Percentiles rank a stretch among this genome's conserved stretches.
phyloP scores from a whole-genome alignment of 2,888 invertebrate genomes.

The Glomeris marginata region DNA sequence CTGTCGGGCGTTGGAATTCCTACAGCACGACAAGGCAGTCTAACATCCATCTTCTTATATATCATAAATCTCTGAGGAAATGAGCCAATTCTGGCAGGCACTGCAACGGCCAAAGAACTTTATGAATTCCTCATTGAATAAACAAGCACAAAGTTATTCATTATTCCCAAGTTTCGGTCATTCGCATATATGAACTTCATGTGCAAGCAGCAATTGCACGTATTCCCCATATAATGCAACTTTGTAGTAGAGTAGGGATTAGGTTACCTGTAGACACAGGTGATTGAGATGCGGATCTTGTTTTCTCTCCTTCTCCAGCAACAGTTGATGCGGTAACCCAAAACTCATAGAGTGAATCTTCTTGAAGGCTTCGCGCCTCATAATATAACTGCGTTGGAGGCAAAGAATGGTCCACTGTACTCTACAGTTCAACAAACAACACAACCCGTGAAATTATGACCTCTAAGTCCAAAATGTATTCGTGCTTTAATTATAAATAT shows the following conservation, averaged over 20 bases:
- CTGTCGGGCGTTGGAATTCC: constrained; percentile 86
- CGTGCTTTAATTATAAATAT: no score
- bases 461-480: no score
- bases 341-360: constrained; percentile 32
- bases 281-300: constrained; percentile 56
- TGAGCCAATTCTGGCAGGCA: constrained; percentile 86
- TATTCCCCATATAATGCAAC: no score
- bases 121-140: no score
- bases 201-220: no score
- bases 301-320: constrained; percentile 68
- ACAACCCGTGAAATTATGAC: no score
- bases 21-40: constrained; percentile 78
- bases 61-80: constrained; percentile 74
- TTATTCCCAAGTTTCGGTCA: no score
- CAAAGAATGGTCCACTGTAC: constrained; percentile 6
- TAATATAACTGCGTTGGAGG: constrained; percentile 10
- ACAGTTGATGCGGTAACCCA: constrained; percentile 64
- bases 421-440: no score
- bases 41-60: constrained; percentile 85
- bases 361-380: constrained; percentile 14
- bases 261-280: constrained; percentile 45
- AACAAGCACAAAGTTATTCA: no score
- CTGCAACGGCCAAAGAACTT: constrained; percentile 34
- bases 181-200: no score
- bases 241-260: no score